These are phyloP conservation scores for Hyles euphorbiae DNA, from an alignment of 1,140 invertebrate species.

Conservation along the genomic window DNA sequence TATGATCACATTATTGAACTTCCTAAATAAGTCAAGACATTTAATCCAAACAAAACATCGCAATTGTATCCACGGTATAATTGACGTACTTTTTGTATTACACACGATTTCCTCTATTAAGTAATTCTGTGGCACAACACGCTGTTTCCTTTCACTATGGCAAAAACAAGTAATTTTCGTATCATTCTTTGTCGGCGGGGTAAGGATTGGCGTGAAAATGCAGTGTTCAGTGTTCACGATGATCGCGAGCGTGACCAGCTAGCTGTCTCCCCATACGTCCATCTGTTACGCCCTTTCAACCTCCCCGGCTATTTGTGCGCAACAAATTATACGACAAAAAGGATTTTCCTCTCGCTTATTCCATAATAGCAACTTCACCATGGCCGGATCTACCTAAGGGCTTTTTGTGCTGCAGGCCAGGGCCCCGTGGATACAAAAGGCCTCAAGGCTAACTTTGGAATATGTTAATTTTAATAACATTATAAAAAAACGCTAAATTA, in stretches of 20 bases:
- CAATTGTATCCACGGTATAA: too few relatives aligned
- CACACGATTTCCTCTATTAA: too few relatives aligned
- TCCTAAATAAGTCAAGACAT: too few relatives aligned
- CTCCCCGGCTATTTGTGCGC: neutral
- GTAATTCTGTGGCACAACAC: too few relatives aligned
- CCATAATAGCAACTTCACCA: neutral
- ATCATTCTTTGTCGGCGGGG: neutral
- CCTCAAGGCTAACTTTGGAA: neutral
- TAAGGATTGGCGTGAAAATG: neutral
- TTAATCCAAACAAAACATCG: too few relatives aligned
- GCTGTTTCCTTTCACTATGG: too few relatives aligned
- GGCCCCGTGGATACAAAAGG: too few relatives aligned
- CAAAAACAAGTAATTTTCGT: neutral
- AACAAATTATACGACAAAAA: neutral
- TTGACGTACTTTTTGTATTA: too few relatives aligned
- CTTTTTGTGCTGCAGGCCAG: too few relatives aligned
- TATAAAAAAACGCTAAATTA: too few relatives aligned
- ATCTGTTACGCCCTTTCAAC: neutral
- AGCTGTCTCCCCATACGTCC: neutral
- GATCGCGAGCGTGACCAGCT: neutral
- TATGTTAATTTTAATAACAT: neutral
- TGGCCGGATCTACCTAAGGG: too few relatives aligned
- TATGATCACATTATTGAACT: too few relatives aligned
- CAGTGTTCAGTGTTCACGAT: conserved; percentile 1
- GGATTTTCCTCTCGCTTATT: neutral